These are phyloP conservation scores for Odontothrips loti DNA, from an alignment of 2,888 invertebrate genomes.

Conservation along the genomic window DNA sequence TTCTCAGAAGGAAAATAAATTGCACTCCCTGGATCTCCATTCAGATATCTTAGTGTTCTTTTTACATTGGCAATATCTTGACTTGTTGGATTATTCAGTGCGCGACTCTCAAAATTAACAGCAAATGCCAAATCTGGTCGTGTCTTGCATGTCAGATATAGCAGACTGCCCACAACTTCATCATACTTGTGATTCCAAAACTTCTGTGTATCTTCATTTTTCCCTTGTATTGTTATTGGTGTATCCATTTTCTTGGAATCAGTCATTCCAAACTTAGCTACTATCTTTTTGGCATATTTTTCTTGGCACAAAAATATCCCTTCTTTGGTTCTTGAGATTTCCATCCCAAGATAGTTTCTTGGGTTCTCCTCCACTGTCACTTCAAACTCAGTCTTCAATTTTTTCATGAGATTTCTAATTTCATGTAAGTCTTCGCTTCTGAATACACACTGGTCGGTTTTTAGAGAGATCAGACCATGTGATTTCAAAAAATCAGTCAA, in stretches of 20 bases:
- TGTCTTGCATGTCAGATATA: conserved; percentile 30
- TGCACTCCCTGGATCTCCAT: conserved; percentile 17
- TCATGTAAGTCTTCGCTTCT: conserved; percentile 31
- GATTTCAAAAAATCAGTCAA: conserved; percentile 5
- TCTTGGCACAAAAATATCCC: conserved; percentile 32
- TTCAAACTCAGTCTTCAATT: conserved; percentile 34
- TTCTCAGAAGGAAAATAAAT: conserved; percentile 27
- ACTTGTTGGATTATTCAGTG: conserved; percentile 33
- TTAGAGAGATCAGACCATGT: not conserved
- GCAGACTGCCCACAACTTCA: conserved; percentile 33
- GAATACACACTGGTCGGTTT: conserved; percentile 23
- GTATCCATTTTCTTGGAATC: conserved; percentile 29
- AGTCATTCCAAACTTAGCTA: conserved; percentile 32
- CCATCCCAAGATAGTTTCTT: conserved; percentile 33
- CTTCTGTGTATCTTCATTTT: conserved; percentile 12
- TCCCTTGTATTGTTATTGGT: conserved; percentile 20
- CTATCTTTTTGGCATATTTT: conserved; percentile 30
- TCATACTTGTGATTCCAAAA: conserved; percentile 33
- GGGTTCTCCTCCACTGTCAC: conserved; percentile 33
- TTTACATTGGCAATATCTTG: conserved; percentile 34
- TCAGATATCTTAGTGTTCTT: conserved; percentile 32
- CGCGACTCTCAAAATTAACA: conserved; percentile 33
- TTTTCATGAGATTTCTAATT: conserved; percentile 32
- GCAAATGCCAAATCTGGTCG: conserved; percentile 33
- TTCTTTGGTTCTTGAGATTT: conserved; percentile 31